Base-by-base conservation (phyloP, 2,888 invertebrate genomes). In the Ypsolopha scabrella region DNA sequence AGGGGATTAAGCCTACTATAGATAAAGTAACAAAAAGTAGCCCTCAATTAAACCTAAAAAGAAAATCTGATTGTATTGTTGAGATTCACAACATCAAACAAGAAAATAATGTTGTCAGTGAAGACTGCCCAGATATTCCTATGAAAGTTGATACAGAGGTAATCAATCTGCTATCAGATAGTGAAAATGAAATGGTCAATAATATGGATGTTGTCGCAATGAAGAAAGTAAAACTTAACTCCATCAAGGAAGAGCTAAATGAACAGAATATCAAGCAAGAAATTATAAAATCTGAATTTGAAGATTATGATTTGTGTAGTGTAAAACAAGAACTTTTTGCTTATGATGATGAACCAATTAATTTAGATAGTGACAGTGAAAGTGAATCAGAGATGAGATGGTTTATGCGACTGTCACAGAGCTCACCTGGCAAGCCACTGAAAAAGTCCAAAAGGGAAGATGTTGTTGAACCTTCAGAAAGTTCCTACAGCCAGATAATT, bases 401-500 rank as follows among this genome's bases (percentile, higher is more conserved):
- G 75, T 75, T 80, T 13, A 62, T 77, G 46, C 83, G 89, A 46
- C 82, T 90, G 41, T 81, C 90, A 2, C 88, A 88, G 64, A 80
- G 70, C 57, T 78, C 85, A 55, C 78, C 81, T 14, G 72, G 73
- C 3, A 82, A 82, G 59, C 73, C 78, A 37, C 75, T 79, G 51
- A 62, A 61, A 7, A 64, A 52, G 44, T 54, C 41, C 39, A 59
- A 55, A 37, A 63, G 61, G 54, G 36, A 49, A 49, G 65, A 71
- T 41, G 48, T 53, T 7, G 60, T 61, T 39, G 65, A 60, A 48
- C 44, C n/a, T 11, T n/a, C 11, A 58, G 75, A 80, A 51, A 71
- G 67, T 52, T 83, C 85, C 24, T 83, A 85, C 57, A 82, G 82
- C 59, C 83, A 83, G 61, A 60, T 77, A 57, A 83, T 83, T 64